Conservation (phyloP, 2,888 invertebrate species). For the Catonia carolina region DNA sequence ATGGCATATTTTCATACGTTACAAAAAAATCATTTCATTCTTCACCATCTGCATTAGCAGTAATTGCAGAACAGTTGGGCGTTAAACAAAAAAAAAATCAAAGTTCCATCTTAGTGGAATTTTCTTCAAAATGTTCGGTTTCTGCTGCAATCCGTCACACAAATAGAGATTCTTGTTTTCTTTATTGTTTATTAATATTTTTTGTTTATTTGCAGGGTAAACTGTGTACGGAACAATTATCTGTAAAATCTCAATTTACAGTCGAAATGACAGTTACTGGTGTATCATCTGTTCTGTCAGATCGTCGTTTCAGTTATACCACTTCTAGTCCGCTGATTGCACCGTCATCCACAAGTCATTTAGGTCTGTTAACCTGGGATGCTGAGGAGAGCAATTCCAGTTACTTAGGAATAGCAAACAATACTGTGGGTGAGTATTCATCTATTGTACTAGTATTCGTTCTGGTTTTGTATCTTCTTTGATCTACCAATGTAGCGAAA, state of each 20-base stretch:
- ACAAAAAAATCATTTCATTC: too few species aligned
- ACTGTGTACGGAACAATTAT: constrained; percentile 66
- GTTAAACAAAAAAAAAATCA: too few species aligned
- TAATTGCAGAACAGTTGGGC: too few species aligned
- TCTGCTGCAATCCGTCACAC: too few species aligned
- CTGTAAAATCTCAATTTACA: constrained; percentile 73
- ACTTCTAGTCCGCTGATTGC: constrained; percentile 43
- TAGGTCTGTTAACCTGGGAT: constrained; percentile 60
- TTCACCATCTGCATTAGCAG: too few species aligned
- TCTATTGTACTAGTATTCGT: neutral
- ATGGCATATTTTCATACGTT: too few species aligned
- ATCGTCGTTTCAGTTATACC: constrained; percentile 53
- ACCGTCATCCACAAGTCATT: constrained; percentile 44
- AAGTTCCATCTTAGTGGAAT: too few species aligned
- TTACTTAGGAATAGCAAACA: constrained; percentile 66
- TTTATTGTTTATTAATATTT: neutral
- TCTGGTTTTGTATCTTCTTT: neutral
- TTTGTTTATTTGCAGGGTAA: constrained; percentile 55
- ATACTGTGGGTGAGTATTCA: constrained; percentile 56
- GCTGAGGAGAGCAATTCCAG: constrained; percentile 68
- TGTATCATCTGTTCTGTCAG: constrained; percentile 55
- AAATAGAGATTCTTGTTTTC: too few species aligned
- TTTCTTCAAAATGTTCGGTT: too few species aligned
- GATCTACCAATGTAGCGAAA: too few species aligned
- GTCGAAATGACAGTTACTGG: constrained; percentile 69